phyloP scores from a whole-genome alignment of 2,797 vertebrate species.

The Margarornis squamiger region DNA sequence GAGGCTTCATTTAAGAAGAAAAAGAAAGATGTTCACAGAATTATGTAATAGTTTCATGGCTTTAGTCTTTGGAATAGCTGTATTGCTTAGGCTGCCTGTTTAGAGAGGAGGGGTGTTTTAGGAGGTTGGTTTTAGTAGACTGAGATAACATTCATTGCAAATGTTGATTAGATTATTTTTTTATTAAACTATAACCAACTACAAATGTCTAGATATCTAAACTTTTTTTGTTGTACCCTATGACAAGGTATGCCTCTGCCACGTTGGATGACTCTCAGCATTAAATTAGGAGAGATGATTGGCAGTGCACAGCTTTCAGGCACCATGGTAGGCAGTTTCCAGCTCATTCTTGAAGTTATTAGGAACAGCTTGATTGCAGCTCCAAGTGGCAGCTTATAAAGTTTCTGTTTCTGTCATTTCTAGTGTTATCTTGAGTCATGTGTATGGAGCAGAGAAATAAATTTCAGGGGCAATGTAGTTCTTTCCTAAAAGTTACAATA shows the following conservation, averaged over 20 bases:
- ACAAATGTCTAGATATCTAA: neutral
- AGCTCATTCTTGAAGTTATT: neutral
- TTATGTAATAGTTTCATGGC: neutral
- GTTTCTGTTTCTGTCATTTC: neutral
- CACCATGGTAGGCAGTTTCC: neutral
- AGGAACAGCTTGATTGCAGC: neutral
- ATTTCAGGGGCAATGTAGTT: neutral
- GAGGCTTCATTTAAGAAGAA: neutral
- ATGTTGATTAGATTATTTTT: neutral
- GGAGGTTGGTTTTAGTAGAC: neutral
- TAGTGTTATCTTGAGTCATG: neutral
- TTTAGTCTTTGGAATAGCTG: neutral
- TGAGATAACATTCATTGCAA: neutral
- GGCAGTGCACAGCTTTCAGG: neutral
- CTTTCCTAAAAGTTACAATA: neutral
- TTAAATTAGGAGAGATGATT: neutral
- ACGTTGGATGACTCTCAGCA: neutral
- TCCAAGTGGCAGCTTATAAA: neutral
- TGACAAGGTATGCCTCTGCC: neutral
- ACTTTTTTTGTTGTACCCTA: neutral
- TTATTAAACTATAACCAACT: neutral
- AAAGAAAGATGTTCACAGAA: neutral
- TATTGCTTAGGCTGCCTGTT: neutral
- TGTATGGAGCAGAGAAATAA: neutral
- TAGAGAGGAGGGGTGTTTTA: neutral